Conservation (phyloP, 2,113 vertebrate genomes). For the Corvus hawaiiensis region DNA sequence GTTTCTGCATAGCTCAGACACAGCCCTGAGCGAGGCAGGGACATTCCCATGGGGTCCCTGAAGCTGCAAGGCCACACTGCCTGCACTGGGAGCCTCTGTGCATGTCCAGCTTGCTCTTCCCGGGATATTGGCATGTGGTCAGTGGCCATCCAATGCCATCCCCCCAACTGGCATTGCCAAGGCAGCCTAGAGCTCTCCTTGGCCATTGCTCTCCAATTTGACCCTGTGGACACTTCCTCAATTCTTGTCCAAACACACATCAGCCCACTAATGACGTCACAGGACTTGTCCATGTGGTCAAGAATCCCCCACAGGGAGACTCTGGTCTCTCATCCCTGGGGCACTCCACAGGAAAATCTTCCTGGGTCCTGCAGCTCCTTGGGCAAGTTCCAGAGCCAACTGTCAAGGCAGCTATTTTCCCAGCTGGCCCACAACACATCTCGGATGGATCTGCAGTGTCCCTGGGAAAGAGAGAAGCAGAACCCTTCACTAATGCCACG, state of each 20-base stretch:
- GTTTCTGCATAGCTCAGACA: not conserved
- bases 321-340: not conserved
- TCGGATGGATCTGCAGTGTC: not conserved
- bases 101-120: not conserved
- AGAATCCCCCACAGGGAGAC: not conserved
- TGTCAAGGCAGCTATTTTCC: not conserved
- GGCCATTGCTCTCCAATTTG: not conserved
- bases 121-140: not conserved
- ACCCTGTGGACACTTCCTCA: not conserved
- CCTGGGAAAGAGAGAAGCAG: not conserved
- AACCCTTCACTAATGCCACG: not conserved
- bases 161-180: not conserved
- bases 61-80: not conserved
- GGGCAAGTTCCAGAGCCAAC: not conserved
- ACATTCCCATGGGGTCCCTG: not conserved
- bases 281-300: not conserved
- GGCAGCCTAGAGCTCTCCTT: not conserved
- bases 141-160: not conserved
- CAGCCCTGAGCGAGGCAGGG: not conserved
- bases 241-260: fast-evolving
- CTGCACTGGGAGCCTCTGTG: not conserved
- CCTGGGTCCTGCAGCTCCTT: not conserved
- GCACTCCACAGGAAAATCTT: not conserved
- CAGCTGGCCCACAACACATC: not conserved
- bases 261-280: not conserved